phyloP scores from a whole-genome alignment of 2,888 invertebrate genomes.

The Hartigia nigra region DNA sequence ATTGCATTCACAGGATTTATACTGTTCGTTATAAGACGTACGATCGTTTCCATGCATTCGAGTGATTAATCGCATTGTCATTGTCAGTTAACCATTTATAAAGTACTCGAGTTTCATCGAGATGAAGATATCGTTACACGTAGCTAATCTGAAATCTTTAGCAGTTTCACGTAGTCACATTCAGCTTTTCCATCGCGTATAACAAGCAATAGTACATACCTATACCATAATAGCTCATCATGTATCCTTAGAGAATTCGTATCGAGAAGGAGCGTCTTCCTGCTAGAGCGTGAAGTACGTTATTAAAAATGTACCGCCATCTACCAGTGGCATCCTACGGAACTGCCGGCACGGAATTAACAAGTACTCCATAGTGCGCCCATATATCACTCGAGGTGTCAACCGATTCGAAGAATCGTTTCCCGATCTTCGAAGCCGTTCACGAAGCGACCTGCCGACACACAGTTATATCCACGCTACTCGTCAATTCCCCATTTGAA shows the following conservation, averaged over 20 bases:
- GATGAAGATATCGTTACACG: not conserved
- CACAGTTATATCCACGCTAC: not conserved
- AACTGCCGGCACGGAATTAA: constrained; percentile 61
- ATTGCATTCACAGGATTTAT: not conserved
- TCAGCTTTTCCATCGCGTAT: not conserved
- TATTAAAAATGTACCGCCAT: constrained; percentile 60
- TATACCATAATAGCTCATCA: not conserved
- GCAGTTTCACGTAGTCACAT: not conserved
- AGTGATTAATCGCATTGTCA: not conserved
- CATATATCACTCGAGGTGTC: constrained; percentile 58
- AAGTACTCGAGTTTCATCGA: not conserved
- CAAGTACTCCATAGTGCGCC: constrained; percentile 56
- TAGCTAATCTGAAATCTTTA: not conserved
- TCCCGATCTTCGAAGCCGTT: constrained; percentile 53
- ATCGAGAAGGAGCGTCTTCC: constrained; percentile 1
- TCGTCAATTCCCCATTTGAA: not conserved
- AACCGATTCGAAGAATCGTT: constrained; percentile 59
- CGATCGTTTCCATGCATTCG: not conserved
- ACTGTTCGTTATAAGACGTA: not conserved
- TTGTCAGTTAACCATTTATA: not conserved
- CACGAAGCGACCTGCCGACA: constrained; percentile 38
- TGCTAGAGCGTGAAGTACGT: constrained; percentile 49
- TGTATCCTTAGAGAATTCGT: not conserved
- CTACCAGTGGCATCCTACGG: constrained; percentile 54
- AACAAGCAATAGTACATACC: not conserved